Evolutionary conservation across 2,888 invertebrate genomes (phyloP).

Genomic region (Stenichneumon culpator): DNA sequence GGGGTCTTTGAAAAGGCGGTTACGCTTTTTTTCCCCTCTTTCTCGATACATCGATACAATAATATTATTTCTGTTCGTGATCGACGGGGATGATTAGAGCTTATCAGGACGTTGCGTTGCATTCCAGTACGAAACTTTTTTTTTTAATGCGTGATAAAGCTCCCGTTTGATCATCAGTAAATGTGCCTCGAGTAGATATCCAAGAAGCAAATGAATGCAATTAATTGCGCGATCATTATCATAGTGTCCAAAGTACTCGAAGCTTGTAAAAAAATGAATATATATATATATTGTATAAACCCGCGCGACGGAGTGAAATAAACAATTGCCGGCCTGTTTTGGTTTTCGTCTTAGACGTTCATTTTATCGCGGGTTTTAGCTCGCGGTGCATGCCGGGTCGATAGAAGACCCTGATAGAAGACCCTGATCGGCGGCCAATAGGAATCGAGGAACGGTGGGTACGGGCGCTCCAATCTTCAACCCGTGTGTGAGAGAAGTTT

Average conservation of each 20-base stretch:
- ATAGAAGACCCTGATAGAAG: constrained; percentile 86
- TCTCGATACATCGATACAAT: background rate
- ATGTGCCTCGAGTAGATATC: too few species aligned
- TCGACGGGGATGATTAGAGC: background rate
- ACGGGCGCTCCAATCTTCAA: constrained; percentile 81
- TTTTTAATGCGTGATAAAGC: too few species aligned
- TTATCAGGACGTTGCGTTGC: too few species aligned
- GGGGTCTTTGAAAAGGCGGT: constrained; percentile 3
- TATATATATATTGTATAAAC: background rate
- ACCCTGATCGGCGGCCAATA: constrained; percentile 84
- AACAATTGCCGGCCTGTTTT: background rate
- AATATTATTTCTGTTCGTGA: background rate
- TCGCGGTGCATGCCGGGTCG: constrained; percentile 82
- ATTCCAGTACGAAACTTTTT: too few species aligned
- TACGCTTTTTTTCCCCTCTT: background rate
- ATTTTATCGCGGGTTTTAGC: constrained; percentile 75
- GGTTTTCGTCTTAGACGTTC: constrained; percentile 28
- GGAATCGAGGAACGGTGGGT: constrained; percentile 71
- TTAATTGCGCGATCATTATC: too few species aligned
- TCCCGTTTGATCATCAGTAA: too few species aligned
- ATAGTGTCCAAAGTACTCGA: background rate
- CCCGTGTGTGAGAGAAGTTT: constrained; percentile 78
- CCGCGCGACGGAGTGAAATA: background rate
- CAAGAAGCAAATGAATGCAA: too few species aligned
- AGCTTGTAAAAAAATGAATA: background rate